phyloP scores from a whole-genome alignment of 1,140 invertebrate species.

The Anthonomus grandis region DNA sequence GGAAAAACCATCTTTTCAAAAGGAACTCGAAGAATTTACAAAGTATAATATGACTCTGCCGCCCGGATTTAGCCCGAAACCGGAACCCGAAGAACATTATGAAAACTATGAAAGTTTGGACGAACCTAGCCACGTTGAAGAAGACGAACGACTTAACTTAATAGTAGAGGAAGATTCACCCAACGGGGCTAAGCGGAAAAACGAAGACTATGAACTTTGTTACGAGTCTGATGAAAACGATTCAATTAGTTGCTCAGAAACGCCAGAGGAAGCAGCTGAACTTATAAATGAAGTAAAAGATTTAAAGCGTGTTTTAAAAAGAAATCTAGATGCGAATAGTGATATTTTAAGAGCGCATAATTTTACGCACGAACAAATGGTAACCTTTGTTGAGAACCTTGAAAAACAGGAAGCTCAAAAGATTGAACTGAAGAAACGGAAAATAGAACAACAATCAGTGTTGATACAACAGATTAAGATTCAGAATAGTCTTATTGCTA shows the following conservation, averaged over 20 bases:
- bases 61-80: conserved; percentile 7
- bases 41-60: conserved; percentile 6
- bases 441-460: conserved; percentile 8
- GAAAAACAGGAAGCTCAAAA: conserved; percentile 18
- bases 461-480: conserved; percentile 16
- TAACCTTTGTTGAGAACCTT: conserved; percentile 4
- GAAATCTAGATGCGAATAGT: conserved; percentile 1
- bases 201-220: not conserved
- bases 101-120: conserved; percentile 2
- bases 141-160: not conserved
- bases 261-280: not conserved
- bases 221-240: too few species aligned
- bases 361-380: conserved; percentile 10
- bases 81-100: not conserved
- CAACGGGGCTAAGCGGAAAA: not conserved
- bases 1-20: not conserved
- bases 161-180: not conserved
- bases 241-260: too few species aligned
- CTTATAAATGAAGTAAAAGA: conserved; percentile 1
- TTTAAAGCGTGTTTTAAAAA: conserved; percentile 8
- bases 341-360: conserved; percentile 8
- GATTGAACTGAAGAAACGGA: conserved; percentile 1
- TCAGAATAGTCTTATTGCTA: conserved; percentile 18
- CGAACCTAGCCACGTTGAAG: not conserved
- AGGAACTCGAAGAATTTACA: not conserved